Evolutionary conservation across 2,888 invertebrate species (phyloP), one percentile per base, ranked within the genome.

Genomic region (Metellina segmentata): DNA sequence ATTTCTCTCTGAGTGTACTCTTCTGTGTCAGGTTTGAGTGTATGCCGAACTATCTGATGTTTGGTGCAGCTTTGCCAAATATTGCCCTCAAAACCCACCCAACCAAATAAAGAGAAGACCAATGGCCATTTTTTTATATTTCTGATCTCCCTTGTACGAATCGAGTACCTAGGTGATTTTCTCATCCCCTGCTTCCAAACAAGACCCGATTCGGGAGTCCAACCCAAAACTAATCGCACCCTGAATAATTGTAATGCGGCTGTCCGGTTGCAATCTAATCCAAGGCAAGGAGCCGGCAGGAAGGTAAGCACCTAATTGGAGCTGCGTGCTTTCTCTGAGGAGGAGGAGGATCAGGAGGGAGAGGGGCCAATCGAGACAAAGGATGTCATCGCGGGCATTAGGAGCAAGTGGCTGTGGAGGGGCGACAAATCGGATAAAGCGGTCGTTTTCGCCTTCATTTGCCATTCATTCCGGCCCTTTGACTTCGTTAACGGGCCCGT

Each of bases 381-480:
- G 89, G 79, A 90, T 85, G 89, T 83, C 85, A 88, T 90, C 85
- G 79, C 82, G 34, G 74, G 89, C 89, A 77, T 75, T 70, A 85
- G 78, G 79, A 52, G 71, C 51, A 82, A 83, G 79, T 74, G 74
- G 86, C 77, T 51, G 48, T 82, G 86, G 16, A 83, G 78, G 90
- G 91, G 87, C 82, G 85, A 89, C 85, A 89, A 92, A 92, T 92
- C 89, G 92, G 92, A 92, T 92, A 92, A 92, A 89, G 92, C 85
- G 92, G 92, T 92, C 92, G 92, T 92, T 92, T 92, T 92, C 92
- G 85, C 89, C 89, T 74, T 92, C 92, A 92, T 92, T 92, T 89
- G 92, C 92, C 92, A 89, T 92, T 92, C 92, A 92, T 92, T 92
- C 89, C 92, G 75, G 88, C 77, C 85, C 89, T 89, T 79, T 92